phyloP scores from a whole-genome alignment of 2,888 invertebrate species.

The Drosophila pseudotalamancana region DNA sequence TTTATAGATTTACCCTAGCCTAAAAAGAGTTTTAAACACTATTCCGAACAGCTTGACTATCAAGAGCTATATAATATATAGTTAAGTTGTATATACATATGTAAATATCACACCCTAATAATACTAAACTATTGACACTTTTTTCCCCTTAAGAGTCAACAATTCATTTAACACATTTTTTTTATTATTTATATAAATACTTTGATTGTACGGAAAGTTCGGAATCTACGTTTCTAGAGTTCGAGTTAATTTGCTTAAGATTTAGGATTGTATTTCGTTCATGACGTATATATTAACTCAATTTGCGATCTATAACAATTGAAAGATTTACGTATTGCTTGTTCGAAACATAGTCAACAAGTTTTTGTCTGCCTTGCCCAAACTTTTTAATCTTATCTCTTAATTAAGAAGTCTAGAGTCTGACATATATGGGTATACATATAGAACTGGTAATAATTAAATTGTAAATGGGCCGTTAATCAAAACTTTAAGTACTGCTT shows the following conservation, averaged over 20 bases:
- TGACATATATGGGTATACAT: not conserved
- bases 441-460: not conserved
- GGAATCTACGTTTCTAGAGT: not conserved
- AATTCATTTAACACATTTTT: constrained; percentile 25
- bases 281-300: too few relatives aligned
- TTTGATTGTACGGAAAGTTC: not conserved
- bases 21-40: not conserved
- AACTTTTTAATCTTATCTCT: too few relatives aligned
- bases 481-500: not conserved
- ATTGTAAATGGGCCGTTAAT: not conserved
- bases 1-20: constrained; percentile 6
- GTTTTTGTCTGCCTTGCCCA: too few relatives aligned
- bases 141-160: constrained; percentile 8
- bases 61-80: not conserved
- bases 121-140: not conserved
- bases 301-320: too few relatives aligned
- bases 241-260: not conserved
- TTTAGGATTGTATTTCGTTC: not conserved
- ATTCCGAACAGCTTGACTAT: not conserved
- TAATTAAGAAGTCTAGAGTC: too few relatives aligned
- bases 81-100: not conserved
- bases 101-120: not conserved
- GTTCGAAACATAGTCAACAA: too few relatives aligned
- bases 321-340: too few relatives aligned
- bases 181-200: constrained; percentile 19